Evolutionary conservation across 2,113 vertebrate genomes (phyloP).

Genomic region (Sakesphorus luctuosus): DNA sequence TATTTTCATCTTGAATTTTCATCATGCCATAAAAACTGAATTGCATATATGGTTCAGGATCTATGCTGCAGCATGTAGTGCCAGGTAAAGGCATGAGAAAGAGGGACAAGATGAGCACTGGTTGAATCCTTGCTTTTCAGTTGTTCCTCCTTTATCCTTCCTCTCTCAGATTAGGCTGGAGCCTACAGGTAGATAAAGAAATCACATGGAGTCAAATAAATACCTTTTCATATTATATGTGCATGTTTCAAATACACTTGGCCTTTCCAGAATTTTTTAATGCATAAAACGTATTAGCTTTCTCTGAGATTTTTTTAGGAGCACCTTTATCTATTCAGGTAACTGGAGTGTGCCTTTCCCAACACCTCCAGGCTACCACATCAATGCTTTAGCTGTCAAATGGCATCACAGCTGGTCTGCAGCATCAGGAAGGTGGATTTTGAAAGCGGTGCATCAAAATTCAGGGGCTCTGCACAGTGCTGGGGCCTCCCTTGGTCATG

Average conservation of each 20-base stretch:
- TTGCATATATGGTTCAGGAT: not conserved
- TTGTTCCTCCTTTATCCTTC: not conserved
- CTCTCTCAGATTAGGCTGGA: not conserved
- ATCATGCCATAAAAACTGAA: not conserved
- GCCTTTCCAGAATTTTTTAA: not conserved
- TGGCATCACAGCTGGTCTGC: not conserved
- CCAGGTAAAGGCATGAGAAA: not conserved
- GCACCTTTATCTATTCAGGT: not conserved
- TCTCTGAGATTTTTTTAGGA: not conserved
- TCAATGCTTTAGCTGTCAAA: not conserved
- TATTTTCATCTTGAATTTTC: not conserved
- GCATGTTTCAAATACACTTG: not conserved
- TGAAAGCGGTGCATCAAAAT: rapidly evolving
- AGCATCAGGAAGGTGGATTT: not conserved
- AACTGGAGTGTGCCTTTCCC: not conserved
- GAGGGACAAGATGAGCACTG: not conserved
- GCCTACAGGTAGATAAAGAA: not conserved
- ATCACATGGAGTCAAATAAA: not conserved
- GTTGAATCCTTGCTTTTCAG: not conserved
- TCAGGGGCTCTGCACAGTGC: not conserved
- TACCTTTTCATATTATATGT: rapidly evolving
- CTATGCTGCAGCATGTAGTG: not conserved
- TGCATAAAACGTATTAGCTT: not conserved
- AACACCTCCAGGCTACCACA: not conserved
- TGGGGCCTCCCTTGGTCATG: rapidly evolving